These are phyloP conservation scores for Idris sp. DNA, from an alignment of 1,140 invertebrate species.

Conservation along the genomic window DNA sequence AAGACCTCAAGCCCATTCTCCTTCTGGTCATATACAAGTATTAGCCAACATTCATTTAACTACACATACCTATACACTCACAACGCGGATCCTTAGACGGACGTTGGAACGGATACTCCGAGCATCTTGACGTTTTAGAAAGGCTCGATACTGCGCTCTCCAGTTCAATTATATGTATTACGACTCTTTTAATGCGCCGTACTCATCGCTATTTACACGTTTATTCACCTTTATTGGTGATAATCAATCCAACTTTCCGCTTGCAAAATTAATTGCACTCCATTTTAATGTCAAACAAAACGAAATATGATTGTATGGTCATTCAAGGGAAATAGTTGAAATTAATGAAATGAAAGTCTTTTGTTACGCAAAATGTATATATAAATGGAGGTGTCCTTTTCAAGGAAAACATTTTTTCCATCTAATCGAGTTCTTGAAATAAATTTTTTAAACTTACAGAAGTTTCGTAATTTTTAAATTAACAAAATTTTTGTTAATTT, in stretches of 20 bases:
- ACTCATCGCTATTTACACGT: conserved; percentile 9
- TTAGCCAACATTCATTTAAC: conserved; percentile 56
- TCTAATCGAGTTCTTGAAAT: no score
- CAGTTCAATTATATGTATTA: conserved; percentile 47
- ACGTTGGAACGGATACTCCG: conserved; percentile 50
- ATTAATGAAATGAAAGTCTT: no score
- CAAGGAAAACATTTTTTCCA: no score
- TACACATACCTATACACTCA: conserved; percentile 23
- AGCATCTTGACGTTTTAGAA: conserved; percentile 53
- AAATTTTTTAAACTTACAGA: no score
- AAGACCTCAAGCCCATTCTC: conserved; percentile 47
- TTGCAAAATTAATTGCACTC: no score
- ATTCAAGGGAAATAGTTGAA: no score
- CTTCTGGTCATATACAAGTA: conserved; percentile 45
- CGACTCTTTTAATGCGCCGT: conserved; percentile 22
- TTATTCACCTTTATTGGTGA: background rate
- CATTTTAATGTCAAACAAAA: no score
- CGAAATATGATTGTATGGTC: no score
- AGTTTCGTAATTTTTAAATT: no score
- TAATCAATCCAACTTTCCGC: conserved; percentile 1
- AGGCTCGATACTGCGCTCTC: conserved; percentile 28
- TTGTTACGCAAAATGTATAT: no score
- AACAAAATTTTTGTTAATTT: no score
- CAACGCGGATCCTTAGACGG: conserved; percentile 39
- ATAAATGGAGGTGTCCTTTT: no score